Base-by-base conservation (phyloP, 1,140 invertebrate genomes). In the Lutraria rhynchaena region DNA sequence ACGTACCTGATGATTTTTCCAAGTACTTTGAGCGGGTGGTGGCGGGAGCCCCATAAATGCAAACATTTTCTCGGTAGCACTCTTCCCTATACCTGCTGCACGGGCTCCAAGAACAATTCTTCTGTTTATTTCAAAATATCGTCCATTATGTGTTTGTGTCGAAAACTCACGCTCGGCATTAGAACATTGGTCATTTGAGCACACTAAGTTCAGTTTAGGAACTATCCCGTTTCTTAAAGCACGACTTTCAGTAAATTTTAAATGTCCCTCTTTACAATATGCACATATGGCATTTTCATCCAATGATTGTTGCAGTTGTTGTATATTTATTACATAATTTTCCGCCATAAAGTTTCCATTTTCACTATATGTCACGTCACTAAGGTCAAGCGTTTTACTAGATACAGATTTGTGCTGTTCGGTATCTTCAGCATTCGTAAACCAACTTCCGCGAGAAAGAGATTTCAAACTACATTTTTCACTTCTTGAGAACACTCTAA, bases 1-100 rank as follows among this genome's bases (percentile, higher is more conserved):
- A n/a, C n/a, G n/a, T 29, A 61, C 7, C 33, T n/a, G n/a, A n/a
- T n/a, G n/a, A n/a, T n/a, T n/a, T n/a, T n/a, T n/a, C n/a, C n/a
- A n/a, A n/a, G n/a, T 61, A 3, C 11, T 61, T 29, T 4, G 3
- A 13, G 33, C 27, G 58, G 58, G 58, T n/a, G 58, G 58, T 33
- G 58, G 58, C 13, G 13, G 58, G 13, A 61, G 58, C 27, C 58
- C 58, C 58, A 61, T 61, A 35, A 61, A 61, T 22, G 27, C 58
- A 29, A 61, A 61, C 58, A 61, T 61, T 29, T 61, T 61, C 9
- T 17, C 51, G 24, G 24, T 24, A n/a, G 7, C 51, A n/a, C 17
- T 55, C n/a, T 55, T 24, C 5, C 51, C 51, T 17, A 17, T 4
- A 55, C 51, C 51, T 5, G 51, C 19, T 17, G 51, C 7, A n/a